Evolutionary conservation across 1,140 invertebrate genomes (phyloP).

Genomic region (Elysia chlorotica): DNA sequence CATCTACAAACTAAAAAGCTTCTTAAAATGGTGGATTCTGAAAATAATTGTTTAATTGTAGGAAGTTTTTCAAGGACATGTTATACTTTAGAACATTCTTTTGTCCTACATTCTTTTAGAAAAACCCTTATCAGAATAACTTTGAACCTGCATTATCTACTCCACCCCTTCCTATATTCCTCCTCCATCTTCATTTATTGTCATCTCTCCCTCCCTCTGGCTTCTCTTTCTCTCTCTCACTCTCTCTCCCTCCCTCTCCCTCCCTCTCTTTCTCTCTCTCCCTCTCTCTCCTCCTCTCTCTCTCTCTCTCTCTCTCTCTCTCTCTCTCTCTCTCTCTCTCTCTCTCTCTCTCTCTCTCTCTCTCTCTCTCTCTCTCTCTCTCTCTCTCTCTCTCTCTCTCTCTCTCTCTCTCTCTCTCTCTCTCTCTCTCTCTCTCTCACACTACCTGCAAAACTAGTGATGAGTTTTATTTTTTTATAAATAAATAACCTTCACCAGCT

Average conservation of each 20-base stretch:
- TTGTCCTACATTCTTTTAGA: not conserved
- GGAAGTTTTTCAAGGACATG: too few species aligned
- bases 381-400: conserved; percentile 10
- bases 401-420: conserved; percentile 15
- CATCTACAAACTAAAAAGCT: not conserved
- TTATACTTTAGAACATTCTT: not conserved
- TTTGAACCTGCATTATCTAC: not conserved
- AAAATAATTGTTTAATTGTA: not conserved
- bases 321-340: not conserved
- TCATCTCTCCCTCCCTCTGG: not conserved
- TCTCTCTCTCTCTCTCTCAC: not conserved
- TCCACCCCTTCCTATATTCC: not conserved
- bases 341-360: not conserved
- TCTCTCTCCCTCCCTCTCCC: conserved; percentile 2
- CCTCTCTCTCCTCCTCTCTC: not conserved
- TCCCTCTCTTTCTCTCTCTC: not conserved
- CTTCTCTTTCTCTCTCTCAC: conserved; percentile 1
- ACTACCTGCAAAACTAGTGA: too few species aligned
- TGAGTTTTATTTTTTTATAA: too few species aligned
- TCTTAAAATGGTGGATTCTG: not conserved
- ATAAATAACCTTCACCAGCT: too few species aligned
- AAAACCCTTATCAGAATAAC: not conserved
- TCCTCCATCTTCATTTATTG: not conserved
- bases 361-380: conserved; percentile 14
- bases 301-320: conserved; percentile 1